Conservation (phyloP, 1,140 invertebrate species). For the Drosophila sturtevanti region DNA sequence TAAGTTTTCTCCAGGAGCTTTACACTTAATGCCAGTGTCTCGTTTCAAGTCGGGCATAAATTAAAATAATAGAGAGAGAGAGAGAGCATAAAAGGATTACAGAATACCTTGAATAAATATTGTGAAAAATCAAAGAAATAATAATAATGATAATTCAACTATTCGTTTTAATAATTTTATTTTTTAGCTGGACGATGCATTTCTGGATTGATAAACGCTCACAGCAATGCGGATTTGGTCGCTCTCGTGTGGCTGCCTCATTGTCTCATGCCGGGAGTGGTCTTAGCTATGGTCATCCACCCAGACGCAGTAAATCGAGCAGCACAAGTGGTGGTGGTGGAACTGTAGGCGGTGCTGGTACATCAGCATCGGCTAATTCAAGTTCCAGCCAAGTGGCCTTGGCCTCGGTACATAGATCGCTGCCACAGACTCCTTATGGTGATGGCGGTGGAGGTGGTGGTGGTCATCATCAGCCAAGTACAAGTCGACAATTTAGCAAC, state of each 20-base stretch:
- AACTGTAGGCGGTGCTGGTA: constrained; percentile 16
- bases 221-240: constrained; percentile 86
- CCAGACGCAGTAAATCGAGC: constrained; percentile 67
- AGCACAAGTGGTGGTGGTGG: constrained; percentile 50
- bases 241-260: constrained; percentile 82
- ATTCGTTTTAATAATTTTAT: constrained; percentile 29
- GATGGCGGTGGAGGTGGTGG: not conserved
- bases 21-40: constrained; percentile 34
- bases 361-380: constrained; percentile 14
- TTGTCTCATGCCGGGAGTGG: constrained; percentile 75
- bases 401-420: constrained; percentile 50
- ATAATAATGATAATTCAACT: not conserved
- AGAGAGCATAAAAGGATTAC: not conserved
- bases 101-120: not conserved
- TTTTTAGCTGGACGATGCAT: constrained; percentile 84
- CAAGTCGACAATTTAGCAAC: constrained; percentile 63
- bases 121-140: not conserved
- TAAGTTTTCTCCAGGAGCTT: constrained; percentile 49
- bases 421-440: constrained; percentile 52
- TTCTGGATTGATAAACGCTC: constrained; percentile 89
- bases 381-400: constrained; percentile 39
- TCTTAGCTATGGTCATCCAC: constrained; percentile 78
- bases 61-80: too few relatives aligned
- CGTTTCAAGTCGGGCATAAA: not conserved
- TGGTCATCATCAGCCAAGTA: constrained; percentile 44